Conservation (phyloP, 2,113 vertebrate species). For the Galbula dea region DNA sequence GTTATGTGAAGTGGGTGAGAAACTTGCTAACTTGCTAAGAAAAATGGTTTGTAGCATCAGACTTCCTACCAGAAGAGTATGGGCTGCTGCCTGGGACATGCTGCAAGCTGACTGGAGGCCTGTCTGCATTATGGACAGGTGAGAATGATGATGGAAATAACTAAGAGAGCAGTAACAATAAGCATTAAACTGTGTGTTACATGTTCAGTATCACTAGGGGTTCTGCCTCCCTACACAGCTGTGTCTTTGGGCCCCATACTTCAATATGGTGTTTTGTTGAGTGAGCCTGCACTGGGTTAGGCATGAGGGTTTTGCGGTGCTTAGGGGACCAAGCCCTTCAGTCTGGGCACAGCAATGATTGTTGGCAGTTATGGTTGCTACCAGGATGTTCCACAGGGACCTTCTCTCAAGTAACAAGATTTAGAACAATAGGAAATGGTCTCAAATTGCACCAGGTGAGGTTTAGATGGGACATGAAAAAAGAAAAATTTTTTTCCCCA, state of each 20-base stretch:
- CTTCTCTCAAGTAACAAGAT: neutral
- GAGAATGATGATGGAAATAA: neutral
- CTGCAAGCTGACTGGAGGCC: no score
- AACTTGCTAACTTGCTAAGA: neutral
- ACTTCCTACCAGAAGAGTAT: neutral
- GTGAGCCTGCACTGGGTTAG: neutral
- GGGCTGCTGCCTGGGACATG: neutral
- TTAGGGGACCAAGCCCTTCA: neutral
- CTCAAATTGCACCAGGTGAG: neutral
- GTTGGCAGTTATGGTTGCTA: neutral
- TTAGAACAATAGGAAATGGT: neutral
- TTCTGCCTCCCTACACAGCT: no score
- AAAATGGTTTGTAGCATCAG: neutral
- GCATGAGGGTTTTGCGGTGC: neutral
- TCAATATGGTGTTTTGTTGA: rapidly evolving
- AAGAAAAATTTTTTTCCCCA: neutral
- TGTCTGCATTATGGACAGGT: neutral
- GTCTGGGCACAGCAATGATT: neutral
- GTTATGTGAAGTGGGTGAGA: neutral
- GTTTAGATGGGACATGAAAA: neutral
- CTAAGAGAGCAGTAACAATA: neutral
- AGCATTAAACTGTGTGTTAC: neutral
- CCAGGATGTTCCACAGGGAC: neutral
- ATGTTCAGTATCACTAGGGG: neutral
- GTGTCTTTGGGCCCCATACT: neutral